Evolutionary conservation across 2,797 vertebrate genomes (phyloP).

Genomic region (Malacoraja senta): DNA sequence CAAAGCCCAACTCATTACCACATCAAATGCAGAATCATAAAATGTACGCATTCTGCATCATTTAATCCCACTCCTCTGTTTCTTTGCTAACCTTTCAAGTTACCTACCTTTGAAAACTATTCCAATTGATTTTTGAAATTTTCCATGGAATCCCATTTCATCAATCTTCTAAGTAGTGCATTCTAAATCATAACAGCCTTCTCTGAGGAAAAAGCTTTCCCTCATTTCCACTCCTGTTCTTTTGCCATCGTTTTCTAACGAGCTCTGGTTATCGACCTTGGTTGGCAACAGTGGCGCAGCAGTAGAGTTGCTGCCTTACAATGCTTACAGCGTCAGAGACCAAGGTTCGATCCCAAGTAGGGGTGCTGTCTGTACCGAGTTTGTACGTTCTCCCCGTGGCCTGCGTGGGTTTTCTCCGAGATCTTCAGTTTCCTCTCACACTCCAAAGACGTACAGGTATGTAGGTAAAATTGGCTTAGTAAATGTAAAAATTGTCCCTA

Average conservation of each 20-base stretch:
- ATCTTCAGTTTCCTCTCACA: no score
- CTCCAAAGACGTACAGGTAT: no score
- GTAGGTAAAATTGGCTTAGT: no score
- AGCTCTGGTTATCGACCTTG: neutral
- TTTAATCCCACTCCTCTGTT: neutral
- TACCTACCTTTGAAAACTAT: neutral
- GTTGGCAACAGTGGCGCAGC: no score
- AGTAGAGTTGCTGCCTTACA: no score
- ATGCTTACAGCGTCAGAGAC: no score
- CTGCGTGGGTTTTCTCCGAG: no score
- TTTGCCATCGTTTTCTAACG: neutral
- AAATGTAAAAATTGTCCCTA: no score
- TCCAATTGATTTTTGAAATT: neutral
- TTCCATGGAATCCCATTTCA: neutral
- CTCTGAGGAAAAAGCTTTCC: neutral
- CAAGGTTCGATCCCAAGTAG: no score
- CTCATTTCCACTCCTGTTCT: neutral
- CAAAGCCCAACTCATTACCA: no score
- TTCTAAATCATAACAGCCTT: neutral
- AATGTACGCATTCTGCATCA: neutral
- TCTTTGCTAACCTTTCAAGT: neutral
- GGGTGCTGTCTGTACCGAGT: no score
- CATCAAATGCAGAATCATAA: neutral
- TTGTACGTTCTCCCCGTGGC: no score
- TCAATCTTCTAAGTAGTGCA: neutral